These are phyloP conservation scores for Patella caerulea DNA, from an alignment of 2,888 invertebrate genomes.

Conservation along the genomic window DNA sequence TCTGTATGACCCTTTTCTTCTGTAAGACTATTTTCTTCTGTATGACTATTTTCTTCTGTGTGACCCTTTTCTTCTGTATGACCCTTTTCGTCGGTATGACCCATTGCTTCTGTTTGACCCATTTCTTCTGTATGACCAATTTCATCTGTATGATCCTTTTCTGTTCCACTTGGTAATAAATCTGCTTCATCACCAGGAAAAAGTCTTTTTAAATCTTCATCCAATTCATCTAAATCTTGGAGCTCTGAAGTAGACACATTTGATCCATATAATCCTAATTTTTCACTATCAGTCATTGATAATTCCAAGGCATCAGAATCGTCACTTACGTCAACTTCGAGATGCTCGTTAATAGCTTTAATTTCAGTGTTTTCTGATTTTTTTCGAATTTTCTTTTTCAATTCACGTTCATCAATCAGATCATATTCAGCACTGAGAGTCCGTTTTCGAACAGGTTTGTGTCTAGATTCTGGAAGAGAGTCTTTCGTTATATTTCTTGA, in stretches of 20 bases:
- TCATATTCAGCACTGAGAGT: conserved; percentile 51
- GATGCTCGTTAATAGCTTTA: background rate
- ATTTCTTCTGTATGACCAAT: background rate
- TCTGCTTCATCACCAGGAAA: background rate
- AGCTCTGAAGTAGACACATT: background rate
- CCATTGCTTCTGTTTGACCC: background rate
- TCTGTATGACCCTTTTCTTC: background rate
- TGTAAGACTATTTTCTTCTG: background rate
- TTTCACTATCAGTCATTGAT: no score
- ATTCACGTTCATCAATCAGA: conserved; percentile 38
- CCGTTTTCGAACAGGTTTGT: conserved; percentile 40
- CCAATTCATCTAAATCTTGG: background rate
- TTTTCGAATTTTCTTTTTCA: conserved; percentile 19
- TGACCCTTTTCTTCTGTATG: background rate
- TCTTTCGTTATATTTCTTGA: background rate
- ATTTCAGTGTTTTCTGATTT: background rate
- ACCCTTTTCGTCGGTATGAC: background rate
- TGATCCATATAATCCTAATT: no score
- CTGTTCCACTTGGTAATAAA: background rate
- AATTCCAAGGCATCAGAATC: background rate
- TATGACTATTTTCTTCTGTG: background rate
- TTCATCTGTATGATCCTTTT: background rate
- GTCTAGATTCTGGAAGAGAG: no score
- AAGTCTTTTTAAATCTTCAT: background rate
- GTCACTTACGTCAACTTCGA: background rate